Evolutionary conservation across 2,888 invertebrate species (phyloP), one percentile per base, ranked within the genome.

Genomic region (Thymelicus lineola): DNA sequence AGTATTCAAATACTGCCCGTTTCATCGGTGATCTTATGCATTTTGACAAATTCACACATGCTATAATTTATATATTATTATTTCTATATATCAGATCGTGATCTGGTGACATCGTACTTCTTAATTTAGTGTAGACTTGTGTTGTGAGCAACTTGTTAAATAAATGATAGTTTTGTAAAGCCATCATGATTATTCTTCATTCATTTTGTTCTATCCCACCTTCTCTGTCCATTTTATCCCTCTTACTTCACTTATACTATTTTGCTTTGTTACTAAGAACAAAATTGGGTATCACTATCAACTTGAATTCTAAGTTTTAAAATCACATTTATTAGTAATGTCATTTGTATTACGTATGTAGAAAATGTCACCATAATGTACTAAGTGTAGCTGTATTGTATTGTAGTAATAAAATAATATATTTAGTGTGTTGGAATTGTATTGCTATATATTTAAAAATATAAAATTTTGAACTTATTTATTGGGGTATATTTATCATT

Each of bases 121-220:
- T 76, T 83, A 82, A 80, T 82, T 81, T 91, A 91, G 88, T 82
- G 86, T 92, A 91, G 89, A 87, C 80, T 85, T 90, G 89, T 91
- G 80, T 82, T 82, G 81, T 82, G 88, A 91, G 85, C 84, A 85
- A 91, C 84, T 88, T 90, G 87, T 89, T 89, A 90, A 79, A 91
- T 90, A 93, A 93, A 90, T 82, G 77, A 87, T 91, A 91, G 90
- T 87, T 91, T 90, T 91, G 84, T 90, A 89, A 88, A 81, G 83
- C 86, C 89, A 86, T 83, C 81, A 76, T 82, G 84, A 83, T 80
- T 86, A 85, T 86, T 88, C 86, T 88, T 88, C 83, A 86, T 87
- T 87, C 83, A 82, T 78, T 76, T 75, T 74, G 73, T 74, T 83
- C 80, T 79, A 72, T 86, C 88, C 89, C 82, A 84, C 86, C 87